Evolutionary conservation across 2,888 invertebrate species (phyloP).

Genomic region (Parthenolecanium corni): DNA sequence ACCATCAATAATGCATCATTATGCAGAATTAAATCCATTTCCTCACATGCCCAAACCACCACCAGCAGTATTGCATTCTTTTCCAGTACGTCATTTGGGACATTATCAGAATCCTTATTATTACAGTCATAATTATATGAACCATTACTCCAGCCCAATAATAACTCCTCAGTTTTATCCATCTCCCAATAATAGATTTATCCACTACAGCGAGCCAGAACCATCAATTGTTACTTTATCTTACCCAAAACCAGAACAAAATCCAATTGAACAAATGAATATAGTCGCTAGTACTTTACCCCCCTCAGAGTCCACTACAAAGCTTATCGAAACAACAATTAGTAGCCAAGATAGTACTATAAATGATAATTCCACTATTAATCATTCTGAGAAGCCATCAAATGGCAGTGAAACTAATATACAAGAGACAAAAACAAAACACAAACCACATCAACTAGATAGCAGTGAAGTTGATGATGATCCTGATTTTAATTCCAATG

Average conservation of each 20-base stretch:
- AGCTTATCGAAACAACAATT: neutral
- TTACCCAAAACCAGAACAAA: slow-evolving; percentile 15
- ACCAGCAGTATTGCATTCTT: neutral
- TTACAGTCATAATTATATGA: slow-evolving; percentile 2
- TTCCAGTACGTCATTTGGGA: too few species aligned
- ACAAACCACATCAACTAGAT: neutral
- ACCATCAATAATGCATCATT: too few species aligned
- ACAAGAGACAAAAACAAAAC: neutral
- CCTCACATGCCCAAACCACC: neutral
- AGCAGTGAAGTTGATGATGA: slow-evolving; percentile 1
- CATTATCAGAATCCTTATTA: slow-evolving; percentile 9
- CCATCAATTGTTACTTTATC: slow-evolving; percentile 22
- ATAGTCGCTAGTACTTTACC: too few species aligned
- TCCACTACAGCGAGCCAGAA: slow-evolving; percentile 5
- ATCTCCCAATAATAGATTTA: neutral
- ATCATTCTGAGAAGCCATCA: neutral
- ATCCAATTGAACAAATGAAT: neutral
- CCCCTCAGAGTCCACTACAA: neutral
- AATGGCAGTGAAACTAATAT: neutral
- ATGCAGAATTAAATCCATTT: too few species aligned
- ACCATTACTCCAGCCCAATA: slow-evolving; percentile 4
- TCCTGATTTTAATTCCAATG: neutral
- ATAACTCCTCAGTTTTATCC: neutral
- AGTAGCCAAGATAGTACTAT: too few species aligned
- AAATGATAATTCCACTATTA: neutral